A percentile compares a stretch with the other conserved stretches of the same genome.
phyloP scores from a whole-genome alignment of 2,888 invertebrate genomes.

The Drosophila prostipennis region DNA sequence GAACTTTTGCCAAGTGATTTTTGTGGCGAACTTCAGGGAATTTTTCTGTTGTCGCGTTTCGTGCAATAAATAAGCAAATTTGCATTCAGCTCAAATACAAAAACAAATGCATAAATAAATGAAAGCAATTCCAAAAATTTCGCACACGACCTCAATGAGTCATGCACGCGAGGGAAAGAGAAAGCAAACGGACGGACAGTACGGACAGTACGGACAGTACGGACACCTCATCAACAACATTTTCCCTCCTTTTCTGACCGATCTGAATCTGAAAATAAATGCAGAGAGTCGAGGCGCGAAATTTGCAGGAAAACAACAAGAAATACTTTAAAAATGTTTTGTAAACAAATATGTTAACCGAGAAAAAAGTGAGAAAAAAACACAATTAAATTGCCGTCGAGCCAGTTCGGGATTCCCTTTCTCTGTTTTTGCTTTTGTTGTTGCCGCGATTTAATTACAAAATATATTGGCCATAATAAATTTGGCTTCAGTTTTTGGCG shows the following conservation, averaged over 20 bases:
- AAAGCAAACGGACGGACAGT: constrained; percentile 26
- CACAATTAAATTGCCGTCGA: constrained; percentile 26
- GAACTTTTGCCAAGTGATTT: constrained; percentile 53
- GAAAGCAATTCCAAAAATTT: constrained; percentile 77
- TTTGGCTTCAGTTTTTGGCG: constrained; percentile 45
- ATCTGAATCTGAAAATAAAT: constrained; percentile 43
- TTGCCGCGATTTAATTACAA: constrained; percentile 38
- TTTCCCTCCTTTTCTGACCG: constrained; percentile 11
- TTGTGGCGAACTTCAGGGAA: constrained; percentile 58
- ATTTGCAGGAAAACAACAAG: constrained; percentile 35
- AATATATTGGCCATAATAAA: constrained; percentile 57
- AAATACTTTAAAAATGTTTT: constrained; percentile 35
- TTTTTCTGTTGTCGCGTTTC: constrained; percentile 56
- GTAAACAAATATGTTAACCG: constrained; percentile 43
- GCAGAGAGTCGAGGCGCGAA: constrained; percentile 30
- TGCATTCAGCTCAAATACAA: constrained; percentile 71
- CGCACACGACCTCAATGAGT: constrained; percentile 77
- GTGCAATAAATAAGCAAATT: constrained; percentile 73
- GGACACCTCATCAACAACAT: constrained; percentile 25
- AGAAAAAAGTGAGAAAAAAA: constrained; percentile 26
- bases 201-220: too few species aligned
- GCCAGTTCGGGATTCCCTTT: constrained; percentile 37
- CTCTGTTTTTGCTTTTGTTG: constrained; percentile 11
- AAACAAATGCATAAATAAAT: constrained; percentile 77
- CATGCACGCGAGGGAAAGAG: constrained; percentile 36